Evolutionary conservation across 2,888 invertebrate species (phyloP), one percentile per base, ranked within the genome.

Genomic region (Eristalis arbustorum): DNA sequence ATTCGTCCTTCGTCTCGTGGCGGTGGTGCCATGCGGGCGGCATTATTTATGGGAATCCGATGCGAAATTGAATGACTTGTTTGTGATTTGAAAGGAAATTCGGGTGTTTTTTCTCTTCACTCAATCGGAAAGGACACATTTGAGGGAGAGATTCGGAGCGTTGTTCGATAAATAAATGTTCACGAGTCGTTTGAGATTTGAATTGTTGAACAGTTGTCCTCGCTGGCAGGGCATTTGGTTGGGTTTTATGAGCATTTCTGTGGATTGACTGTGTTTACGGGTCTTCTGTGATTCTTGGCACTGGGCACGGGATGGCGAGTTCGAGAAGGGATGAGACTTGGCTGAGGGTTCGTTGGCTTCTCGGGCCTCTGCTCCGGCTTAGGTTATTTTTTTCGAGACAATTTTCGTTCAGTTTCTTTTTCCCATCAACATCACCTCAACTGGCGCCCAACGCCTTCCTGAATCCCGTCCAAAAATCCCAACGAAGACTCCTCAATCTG

Each of bases 61-160:
- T 85, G 69, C 25, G 82, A 82, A 82, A 82, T 82, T 82, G 77
- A 85, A 82, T 82, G 85, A 85, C 61, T 82, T 78, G 85, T 78
- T 85, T 83, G 74, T 82, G 77, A 68, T 80, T 80, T 80, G 62
- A 28, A 25, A 34, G 62, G 42, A 76, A 76, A 59, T 76, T 76
- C 62, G 31, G 6, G 10, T 10, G 22, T 1, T 3, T 22, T n/a
- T n/a, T n/a, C n/a, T n/a, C n/a, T n/a, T n/a, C n/a, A n/a, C n/a
- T n/a, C n/a, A n/a, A n/a, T n/a, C n/a, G n/a, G n/a, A n/a, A n/a
- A n/a, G n/a, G n/a, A n/a, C n/a, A n/a, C n/a, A n/a, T n/a, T n/a
- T n/a, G n/a, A n/a, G n/a, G 23, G 23, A 2, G 25, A 25, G 63
- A 40, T 78, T 61, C 23, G 13, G 23, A 67, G 25, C 66, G 37